phyloP scores from a whole-genome alignment of 2,888 invertebrate genomes.

The Schrankia costaestrigalis region DNA sequence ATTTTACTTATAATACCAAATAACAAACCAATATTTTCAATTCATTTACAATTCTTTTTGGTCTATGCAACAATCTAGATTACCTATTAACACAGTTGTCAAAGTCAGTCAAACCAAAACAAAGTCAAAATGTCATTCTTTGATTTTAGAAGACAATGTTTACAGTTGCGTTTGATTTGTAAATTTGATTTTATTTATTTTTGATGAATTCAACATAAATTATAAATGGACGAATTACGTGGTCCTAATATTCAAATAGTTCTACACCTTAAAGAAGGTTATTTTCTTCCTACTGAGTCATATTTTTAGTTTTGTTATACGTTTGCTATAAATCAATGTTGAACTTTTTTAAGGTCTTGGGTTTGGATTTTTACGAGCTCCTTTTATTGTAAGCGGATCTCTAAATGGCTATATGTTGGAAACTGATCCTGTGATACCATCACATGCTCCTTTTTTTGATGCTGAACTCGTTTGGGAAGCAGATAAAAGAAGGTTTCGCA shows the following conservation, averaged over 20 bases:
- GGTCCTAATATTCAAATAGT: conserved; percentile 84
- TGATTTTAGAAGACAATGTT: conserved; percentile 52
- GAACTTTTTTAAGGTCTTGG: conserved; percentile 72
- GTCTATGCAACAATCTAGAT: too few species aligned
- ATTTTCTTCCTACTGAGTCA: neutral
- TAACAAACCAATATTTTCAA: too few species aligned
- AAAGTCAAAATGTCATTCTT: conserved; percentile 16
- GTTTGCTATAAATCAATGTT: neutral
- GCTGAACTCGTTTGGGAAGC: conserved; percentile 90
- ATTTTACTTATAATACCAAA: too few species aligned
- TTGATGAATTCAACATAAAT: conserved; percentile 29
- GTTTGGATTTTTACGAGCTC: conserved; percentile 77
- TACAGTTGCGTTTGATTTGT: conserved; percentile 57
- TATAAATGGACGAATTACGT: conserved; percentile 82
- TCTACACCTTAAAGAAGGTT: conserved; percentile 84
- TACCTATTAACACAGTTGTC: too few species aligned
- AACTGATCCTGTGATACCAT: conserved; percentile 82
- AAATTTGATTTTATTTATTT: conserved; percentile 37
- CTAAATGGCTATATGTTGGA: conserved; percentile 84
- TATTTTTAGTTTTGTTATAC: neutral
- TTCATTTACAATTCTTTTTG: too few species aligned
- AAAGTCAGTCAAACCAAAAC: neutral
- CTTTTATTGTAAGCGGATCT: conserved; percentile 81
- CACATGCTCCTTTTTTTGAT: conserved; percentile 82
- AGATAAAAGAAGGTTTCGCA: conserved; percentile 84